Base-by-base conservation (phyloP, 2,113 vertebrate species). In the Tringa solitaria region DNA sequence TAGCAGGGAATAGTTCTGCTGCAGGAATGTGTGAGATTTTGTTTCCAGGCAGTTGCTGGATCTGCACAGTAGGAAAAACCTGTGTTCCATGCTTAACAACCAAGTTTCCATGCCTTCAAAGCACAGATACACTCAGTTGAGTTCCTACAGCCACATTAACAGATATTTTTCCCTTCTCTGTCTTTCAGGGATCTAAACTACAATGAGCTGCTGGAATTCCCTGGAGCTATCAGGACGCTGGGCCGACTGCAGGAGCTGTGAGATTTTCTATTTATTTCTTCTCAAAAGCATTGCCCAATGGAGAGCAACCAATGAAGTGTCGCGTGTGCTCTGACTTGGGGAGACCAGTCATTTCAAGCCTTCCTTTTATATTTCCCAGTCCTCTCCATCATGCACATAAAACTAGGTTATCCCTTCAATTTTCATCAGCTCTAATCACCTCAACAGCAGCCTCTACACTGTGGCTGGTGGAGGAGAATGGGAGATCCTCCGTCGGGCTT, bases 181-280 rank as follows among this genome's bases (percentile, higher is more conserved):
- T 84, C 53, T 97, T 97, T 72, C 97, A 99, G 99, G 91, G 99
- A 99, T 97, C 98, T 99, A 96, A 99, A 99, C 98, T 99, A 99
- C 98, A 99, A 99, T 26, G 98, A 99, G 95, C 97, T 99, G 90
- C 98, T 98, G 97, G 99, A 99, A 97, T 99, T 99, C 94, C 99
- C 99, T 4, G 91, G 98, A 94, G 99, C 99, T 81, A 98, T 99
- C 97, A 98, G 98, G 96, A 99, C 98, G 3, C 98, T 99, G 90
- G 98, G 98, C 85, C 98, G 99, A 92, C 99, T 99, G 96, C 99
- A 99, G 97, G 99, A 99, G 97, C 98, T 99, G 99, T 99, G 97
- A 99, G 99, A 98, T 45, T 87, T 95, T 84, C 91, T 90, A 28
- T 84, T 77, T 90, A 60, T 87, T 89, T 88, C 65, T 86, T 95